Evolutionary conservation across 2,888 invertebrate species (phyloP).

Genomic region (Aspidapion aeneum): DNA sequence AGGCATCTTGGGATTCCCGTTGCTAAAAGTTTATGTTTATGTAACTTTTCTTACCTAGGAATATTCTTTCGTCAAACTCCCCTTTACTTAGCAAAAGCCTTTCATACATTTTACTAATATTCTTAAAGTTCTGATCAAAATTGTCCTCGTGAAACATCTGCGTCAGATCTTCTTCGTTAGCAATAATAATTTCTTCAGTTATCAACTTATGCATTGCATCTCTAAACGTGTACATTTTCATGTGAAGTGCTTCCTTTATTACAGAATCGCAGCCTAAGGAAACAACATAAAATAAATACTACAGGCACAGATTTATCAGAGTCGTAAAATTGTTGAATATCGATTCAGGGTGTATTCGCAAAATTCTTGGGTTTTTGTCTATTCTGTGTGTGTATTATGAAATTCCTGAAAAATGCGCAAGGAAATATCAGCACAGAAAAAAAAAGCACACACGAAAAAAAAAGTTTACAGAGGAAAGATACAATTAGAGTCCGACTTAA

Average conservation of each 20-base stretch:
- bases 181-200: slow-evolving; percentile 70
- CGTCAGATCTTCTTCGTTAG: slow-evolving; percentile 64
- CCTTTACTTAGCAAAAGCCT: slow-evolving; percentile 86
- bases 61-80: slow-evolving; percentile 95
- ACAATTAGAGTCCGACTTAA: no score
- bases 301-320: no score
- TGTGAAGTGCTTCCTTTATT: slow-evolving; percentile 83
- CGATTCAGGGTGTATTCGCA: no score
- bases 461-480: no score
- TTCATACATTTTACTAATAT: slow-evolving; percentile 84
- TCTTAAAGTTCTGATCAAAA: slow-evolving; percentile 84
- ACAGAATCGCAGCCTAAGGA: slow-evolving; percentile 52
- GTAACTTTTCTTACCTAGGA: slow-evolving; percentile 76
- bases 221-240: slow-evolving; percentile 85
- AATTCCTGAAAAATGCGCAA: no score
- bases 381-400: no score
- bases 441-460: no score
- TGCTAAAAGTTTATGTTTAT: no score
- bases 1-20: no score
- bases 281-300: slow-evolving; percentile 6
- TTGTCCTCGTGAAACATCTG: slow-evolving; percentile 74
- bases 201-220: slow-evolving; percentile 74
- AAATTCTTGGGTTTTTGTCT: no score
- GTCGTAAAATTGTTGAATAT: no score
- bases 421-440: no score